Base-by-base conservation (phyloP, 2,888 invertebrate species). In the Tachina grossa region DNA sequence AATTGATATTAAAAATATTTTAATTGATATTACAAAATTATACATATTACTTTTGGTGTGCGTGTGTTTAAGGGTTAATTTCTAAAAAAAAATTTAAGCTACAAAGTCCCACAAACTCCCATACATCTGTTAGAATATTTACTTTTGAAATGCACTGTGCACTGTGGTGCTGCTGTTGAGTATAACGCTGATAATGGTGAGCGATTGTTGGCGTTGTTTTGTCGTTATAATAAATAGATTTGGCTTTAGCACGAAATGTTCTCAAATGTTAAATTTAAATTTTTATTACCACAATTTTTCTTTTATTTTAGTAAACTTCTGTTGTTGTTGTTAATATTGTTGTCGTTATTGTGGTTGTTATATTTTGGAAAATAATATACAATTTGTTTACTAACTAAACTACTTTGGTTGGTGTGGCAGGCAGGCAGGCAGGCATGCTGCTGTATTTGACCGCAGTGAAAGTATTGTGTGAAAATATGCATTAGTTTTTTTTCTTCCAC, bases 381-480 rank as follows among this genome's bases (percentile, higher is more conserved):
- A 82, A 83, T 85, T 85, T 85, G 82, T 49, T 79, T 79, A 66
- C 71, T 66, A 59, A 71, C 78, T 78, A 69, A 76, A 85, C 85
- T 83, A 66, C 82, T 80, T 79, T 57, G 74, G 61, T 77, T 77
- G 53, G 31, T 63, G 11, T 41, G 19, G 41, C 10, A 43, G 69
- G 49, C 78, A 43, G 66, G 10, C 43, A 61, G 16, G n/a, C 61
- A 65, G 53, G 55, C 71, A 57, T 75, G 74, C 65, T 81, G 79
- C 71, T 76, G 83, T 72, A 79, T 85, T 83, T 85, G 79, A 85
- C 85, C 85, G 85, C 85, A 85, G 85, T 85, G 85, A 85, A 85
- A 85, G 85, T 85, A 85, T 83, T 85, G 83, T 85, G 85, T 83
- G 85, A 85, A 85, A 83, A 85, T 75, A 85, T 85, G 59, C 79